Conservation (phyloP, 1,140 invertebrate genomes). For the Argopecten irradians region DNA sequence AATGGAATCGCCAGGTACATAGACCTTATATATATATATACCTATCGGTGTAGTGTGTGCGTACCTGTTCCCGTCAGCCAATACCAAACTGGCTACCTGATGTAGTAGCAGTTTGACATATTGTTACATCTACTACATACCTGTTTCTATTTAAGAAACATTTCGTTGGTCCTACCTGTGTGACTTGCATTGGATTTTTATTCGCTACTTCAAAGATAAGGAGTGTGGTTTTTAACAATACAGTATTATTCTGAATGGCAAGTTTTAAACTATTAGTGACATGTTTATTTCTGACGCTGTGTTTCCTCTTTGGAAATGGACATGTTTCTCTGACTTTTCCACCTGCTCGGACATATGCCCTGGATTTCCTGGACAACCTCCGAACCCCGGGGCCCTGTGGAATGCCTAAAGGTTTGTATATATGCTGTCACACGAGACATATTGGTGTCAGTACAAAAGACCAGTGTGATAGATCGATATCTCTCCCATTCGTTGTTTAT, state of each 20-base stretch:
- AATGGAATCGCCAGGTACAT: not conserved
- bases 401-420: conserved; percentile 92
- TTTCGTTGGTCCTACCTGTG: not conserved
- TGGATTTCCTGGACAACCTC: conserved; percentile 95
- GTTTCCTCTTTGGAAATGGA: conserved; percentile 17
- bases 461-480: not conserved
- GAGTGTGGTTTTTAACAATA: not conserved
- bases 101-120: not conserved
- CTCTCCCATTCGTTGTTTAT: not conserved
- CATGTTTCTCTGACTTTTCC: conserved; percentile 75
- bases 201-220: not conserved
- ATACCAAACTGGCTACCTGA: not conserved
- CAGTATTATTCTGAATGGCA: not conserved
- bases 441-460: not conserved
- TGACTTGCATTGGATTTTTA: not conserved
- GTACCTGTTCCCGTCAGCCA: not conserved
- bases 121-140: not conserved
- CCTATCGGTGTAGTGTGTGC: too few relatives aligned
- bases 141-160: not conserved
- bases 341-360: conserved; percentile 83
- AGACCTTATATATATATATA: too few relatives aligned
- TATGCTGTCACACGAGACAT: not conserved
- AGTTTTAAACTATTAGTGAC: not conserved
- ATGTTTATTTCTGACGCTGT: not conserved
- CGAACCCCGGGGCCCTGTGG: conserved; percentile 94